Evolutionary conservation across 2,888 invertebrate species (phyloP).

Genomic region (Crossocerus cetratus): DNA sequence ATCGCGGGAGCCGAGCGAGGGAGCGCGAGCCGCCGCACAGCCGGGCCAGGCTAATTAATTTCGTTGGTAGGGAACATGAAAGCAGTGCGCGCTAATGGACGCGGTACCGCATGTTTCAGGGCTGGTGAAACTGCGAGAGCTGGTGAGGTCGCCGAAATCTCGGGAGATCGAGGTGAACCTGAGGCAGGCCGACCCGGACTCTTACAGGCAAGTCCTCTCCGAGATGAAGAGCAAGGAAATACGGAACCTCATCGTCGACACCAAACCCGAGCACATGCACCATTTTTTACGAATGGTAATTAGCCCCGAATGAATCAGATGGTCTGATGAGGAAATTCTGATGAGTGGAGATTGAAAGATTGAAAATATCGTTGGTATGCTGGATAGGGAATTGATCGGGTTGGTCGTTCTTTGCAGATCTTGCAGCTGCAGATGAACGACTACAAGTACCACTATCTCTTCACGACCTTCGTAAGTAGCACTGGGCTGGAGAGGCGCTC

Average conservation of each 20-base stretch:
- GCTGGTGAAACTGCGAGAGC: conserved; percentile 84
- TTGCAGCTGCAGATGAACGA: conserved; percentile 90
- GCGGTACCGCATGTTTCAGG: conserved; percentile 77
- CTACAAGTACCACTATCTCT: conserved; percentile 90
- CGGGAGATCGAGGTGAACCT: conserved; percentile 83
- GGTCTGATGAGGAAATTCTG: too few species aligned
- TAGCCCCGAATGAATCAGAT: background rate
- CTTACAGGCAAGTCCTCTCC: conserved; percentile 83
- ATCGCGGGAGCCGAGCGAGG: too few species aligned
- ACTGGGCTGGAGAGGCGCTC: conserved; percentile 2
- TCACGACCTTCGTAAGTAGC: conserved; percentile 83
- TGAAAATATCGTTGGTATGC: too few species aligned
- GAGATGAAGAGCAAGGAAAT: conserved; percentile 88
- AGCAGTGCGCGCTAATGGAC: background rate
- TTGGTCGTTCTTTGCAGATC: conserved; percentile 79
- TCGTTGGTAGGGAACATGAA: conserved; percentile 2
- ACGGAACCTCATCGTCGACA: conserved; percentile 87
- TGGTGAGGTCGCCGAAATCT: conserved; percentile 82
- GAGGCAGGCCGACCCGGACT: conserved; percentile 82
- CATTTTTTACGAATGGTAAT: conserved; percentile 85
- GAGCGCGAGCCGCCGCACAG: too few species aligned
- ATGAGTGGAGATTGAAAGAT: too few species aligned
- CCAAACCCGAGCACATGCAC: conserved; percentile 84
- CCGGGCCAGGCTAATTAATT: background rate
- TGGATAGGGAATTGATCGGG: background rate